Evolutionary conservation across 2,797 vertebrate genomes (phyloP).

Genomic region (Gymnoscopelus microlampas): DNA sequence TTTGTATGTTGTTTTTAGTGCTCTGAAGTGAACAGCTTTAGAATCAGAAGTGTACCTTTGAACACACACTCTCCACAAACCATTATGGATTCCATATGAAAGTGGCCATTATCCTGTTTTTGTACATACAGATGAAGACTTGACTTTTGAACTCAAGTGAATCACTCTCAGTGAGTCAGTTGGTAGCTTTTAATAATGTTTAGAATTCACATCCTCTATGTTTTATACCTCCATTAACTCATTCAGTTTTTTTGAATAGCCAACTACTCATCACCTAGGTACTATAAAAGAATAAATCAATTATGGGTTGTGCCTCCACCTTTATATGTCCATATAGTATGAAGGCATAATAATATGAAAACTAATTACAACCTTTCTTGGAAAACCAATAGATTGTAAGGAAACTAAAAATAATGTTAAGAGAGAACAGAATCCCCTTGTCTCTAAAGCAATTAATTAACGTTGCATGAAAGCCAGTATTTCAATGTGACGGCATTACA

Average conservation of each 20-base stretch:
- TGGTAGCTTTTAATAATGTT: conserved; percentile 13
- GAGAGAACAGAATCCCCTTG: conserved; percentile 61
- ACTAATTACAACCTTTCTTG: conserved; percentile 57
- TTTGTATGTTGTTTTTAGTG: conserved; percentile 4
- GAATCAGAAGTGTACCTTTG: conserved; percentile 9
- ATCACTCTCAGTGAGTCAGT: neutral
- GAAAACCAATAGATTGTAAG: conserved; percentile 29
- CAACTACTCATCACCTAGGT: neutral
- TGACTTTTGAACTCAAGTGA: conserved; percentile 23
- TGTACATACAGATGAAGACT: conserved; percentile 20
- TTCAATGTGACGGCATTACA: conserved; percentile 83
- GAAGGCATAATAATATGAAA: conserved; percentile 59
- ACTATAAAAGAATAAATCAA: conserved; percentile 13
- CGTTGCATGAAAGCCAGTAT: conserved; percentile 86
- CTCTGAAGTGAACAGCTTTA: conserved; percentile 18
- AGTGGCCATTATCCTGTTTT: conserved; percentile 10
- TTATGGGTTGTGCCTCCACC: conserved; percentile 11
- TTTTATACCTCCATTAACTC: no score
- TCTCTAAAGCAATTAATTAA: conserved; percentile 89
- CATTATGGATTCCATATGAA: conserved; percentile 30
- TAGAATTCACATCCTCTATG: no score
- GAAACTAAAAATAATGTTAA: conserved; percentile 54
- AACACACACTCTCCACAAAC: conserved; percentile 8
- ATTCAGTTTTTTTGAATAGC: neutral
- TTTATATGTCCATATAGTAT: conserved; percentile 59